Evolutionary conservation across 2,888 invertebrate genomes (phyloP).

Genomic region (Luffia ferchaultella): DNA sequence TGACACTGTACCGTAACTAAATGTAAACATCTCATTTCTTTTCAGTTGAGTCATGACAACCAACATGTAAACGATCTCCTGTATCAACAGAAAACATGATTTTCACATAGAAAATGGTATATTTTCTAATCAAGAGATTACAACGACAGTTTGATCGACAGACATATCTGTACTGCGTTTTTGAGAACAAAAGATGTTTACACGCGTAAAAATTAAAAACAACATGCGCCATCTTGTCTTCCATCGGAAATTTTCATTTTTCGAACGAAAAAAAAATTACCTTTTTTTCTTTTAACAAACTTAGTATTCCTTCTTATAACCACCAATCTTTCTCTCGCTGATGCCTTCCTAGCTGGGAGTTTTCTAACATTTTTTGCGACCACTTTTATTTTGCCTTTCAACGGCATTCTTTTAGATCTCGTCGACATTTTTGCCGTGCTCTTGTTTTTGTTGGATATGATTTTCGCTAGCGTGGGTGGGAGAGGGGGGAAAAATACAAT

Average conservation of each 20-base stretch:
- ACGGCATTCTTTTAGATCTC: slow-evolving; percentile 7
- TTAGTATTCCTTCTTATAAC: slow-evolving; percentile 38
- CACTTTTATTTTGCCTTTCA: neutral
- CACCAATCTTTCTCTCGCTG: slow-evolving; percentile 30
- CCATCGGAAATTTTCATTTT: neutral
- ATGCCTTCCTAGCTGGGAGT: neutral
- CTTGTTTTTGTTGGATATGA: slow-evolving; percentile 12
- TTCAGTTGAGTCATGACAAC: too few species aligned
- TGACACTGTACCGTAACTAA: too few species aligned
- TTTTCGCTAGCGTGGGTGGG: slow-evolving; percentile 7
- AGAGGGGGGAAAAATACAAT: neutral
- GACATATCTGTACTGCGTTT: too few species aligned
- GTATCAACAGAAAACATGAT: too few species aligned
- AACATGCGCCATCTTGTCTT: neutral
- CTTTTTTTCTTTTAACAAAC: slow-evolving; percentile 42
- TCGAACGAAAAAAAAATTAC: neutral
- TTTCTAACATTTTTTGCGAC: neutral
- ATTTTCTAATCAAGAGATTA: too few species aligned
- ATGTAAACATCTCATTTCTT: too few species aligned
- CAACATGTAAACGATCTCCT: too few species aligned
- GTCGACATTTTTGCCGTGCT: slow-evolving; percentile 16
- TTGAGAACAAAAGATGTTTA: too few species aligned
- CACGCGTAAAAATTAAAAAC: neutral
- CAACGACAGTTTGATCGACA: too few species aligned
- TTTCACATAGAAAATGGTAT: too few species aligned